Evolutionary conservation across 2,113 vertebrate species (phyloP).

Genomic region (Muntiacus reevesi): DNA sequence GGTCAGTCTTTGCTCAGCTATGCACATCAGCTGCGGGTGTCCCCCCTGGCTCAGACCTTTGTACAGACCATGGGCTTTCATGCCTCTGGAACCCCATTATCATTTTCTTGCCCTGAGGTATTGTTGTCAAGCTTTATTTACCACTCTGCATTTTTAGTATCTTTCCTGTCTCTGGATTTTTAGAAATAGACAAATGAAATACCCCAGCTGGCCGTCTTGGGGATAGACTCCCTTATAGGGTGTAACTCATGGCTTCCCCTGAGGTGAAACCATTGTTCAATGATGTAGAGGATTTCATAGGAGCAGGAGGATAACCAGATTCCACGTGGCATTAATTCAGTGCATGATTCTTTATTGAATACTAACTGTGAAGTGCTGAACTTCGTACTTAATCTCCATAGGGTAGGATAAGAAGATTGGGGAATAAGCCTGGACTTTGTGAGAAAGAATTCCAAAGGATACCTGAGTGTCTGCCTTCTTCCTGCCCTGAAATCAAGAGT

Average conservation of each 20-base stretch:
- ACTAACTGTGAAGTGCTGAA: background rate
- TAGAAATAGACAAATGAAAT: background rate
- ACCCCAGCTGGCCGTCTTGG: background rate
- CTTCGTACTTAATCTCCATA: background rate
- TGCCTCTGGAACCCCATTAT: background rate
- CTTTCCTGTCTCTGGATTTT: background rate
- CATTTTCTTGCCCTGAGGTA: background rate
- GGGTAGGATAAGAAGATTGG: background rate
- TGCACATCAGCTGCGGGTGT: background rate
- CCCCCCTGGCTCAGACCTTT: background rate
- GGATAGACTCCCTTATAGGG: conserved; percentile 26
- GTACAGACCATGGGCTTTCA: background rate
- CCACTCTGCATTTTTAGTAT: background rate
- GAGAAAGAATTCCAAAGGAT: background rate
- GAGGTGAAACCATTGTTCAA: background rate
- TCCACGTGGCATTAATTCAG: background rate
- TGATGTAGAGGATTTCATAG: conserved; percentile 4
- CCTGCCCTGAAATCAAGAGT: background rate
- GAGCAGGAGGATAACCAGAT: background rate
- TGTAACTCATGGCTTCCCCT: background rate
- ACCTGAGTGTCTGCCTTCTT: background rate
- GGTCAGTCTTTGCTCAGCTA: background rate
- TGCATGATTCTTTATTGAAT: background rate
- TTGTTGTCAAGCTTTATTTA: background rate
- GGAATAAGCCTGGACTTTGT: background rate